These are phyloP conservation scores for Picathartes gymnocephalus DNA, from an alignment of 2,113 vertebrate species.

Conservation along the genomic window DNA sequence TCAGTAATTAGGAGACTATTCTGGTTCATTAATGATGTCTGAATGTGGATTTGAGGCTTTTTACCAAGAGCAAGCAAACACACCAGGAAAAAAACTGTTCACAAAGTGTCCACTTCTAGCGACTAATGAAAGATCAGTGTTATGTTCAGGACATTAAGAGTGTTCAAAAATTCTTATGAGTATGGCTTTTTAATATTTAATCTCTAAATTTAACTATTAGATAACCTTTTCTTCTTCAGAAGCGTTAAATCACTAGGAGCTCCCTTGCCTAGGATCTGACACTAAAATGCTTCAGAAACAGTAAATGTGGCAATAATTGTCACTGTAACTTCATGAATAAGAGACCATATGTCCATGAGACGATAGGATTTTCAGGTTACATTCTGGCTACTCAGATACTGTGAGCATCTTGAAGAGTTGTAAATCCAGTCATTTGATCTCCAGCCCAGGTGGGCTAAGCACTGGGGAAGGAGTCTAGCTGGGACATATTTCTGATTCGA, in stretches of 20 bases:
- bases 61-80: not conserved
- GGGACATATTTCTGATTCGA: not conserved
- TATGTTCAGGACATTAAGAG: not conserved
- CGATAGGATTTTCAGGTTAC: not conserved
- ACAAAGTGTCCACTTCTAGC: not conserved
- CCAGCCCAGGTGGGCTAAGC: not conserved
- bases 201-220: not conserved
- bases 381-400: not conserved
- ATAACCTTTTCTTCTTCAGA: not conserved
- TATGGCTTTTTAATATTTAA: not conserved
- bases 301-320: not conserved
- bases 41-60: not conserved
- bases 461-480: not conserved
- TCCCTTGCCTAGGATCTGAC: not conserved
- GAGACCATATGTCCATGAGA: not conserved
- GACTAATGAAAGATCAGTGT: not conserved
- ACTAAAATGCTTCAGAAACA: not conserved
- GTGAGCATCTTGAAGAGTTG: not conserved
- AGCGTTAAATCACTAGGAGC: not conserved
- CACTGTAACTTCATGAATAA: not conserved
- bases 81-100: not conserved
- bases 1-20: not conserved
- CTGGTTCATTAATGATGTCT: not conserved
- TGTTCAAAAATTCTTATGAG: not conserved
- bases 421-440: not conserved